Evolutionary conservation across 2,113 vertebrate genomes (phyloP).

Genomic region (Brachypodius melanocephalos): DNA sequence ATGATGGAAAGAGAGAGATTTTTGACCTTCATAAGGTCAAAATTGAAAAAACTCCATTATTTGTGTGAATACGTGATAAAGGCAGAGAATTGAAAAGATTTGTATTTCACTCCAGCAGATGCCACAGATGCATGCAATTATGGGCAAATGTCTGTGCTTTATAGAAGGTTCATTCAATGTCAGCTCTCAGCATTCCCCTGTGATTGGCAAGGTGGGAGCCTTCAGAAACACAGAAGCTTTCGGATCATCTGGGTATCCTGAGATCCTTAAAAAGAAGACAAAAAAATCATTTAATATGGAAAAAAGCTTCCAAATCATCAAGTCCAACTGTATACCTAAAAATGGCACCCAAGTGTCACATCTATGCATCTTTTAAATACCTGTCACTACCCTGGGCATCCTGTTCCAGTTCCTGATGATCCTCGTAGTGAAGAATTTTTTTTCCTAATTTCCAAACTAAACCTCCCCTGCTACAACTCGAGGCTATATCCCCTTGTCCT

Average conservation of each 20-base stretch:
- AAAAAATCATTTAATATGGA: neutral
- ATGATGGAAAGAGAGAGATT: neutral
- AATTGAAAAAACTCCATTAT: slow-evolving; percentile 18
- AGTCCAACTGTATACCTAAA: neutral
- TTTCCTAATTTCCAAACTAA: neutral
- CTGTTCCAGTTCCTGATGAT: neutral
- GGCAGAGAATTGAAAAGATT: neutral
- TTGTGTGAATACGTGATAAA: neutral
- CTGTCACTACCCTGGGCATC: neutral
- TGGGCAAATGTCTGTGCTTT: neutral
- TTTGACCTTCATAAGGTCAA: slow-evolving; percentile 5
- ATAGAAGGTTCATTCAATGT: neutral
- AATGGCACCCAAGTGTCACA: too few species aligned
- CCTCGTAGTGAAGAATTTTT: neutral
- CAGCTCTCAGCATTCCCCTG: neutral
- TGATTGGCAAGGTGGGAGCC: neutral
- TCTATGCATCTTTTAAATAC: neutral
- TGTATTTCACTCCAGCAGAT: neutral
- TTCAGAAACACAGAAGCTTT: neutral
- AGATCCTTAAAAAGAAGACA: neutral
- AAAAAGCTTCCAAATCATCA: neutral
- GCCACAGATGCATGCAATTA: neutral
- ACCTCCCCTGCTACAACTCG: neutral
- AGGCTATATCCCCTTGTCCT: neutral
- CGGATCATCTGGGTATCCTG: neutral